Base-by-base conservation (phyloP, 2,888 invertebrate species). In the Crossocerus cetratus region DNA sequence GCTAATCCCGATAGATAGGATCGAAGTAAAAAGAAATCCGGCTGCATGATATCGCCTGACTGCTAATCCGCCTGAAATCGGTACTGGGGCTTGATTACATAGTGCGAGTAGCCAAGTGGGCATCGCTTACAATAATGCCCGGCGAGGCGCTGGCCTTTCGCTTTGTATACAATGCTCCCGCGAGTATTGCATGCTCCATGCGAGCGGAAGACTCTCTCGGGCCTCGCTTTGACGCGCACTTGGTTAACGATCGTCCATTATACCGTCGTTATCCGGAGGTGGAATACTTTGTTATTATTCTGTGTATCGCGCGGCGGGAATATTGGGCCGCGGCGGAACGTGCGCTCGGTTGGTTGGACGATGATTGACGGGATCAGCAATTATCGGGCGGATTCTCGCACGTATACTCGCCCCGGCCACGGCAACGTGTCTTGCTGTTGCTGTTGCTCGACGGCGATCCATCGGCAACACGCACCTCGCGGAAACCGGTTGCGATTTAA, bases 401-500 rank as follows among this genome's bases (percentile, higher is more conserved):
- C 79, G 79, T 79, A 79, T 70, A 77, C 72, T 65, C 71, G 74
- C 64, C 67, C 65, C 72, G 70, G 67, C 32, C 32, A 68, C 65
- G 54, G 55, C 42, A 23, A 14, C 60, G 53, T n/a, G n/a, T 58
- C 66, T 56, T 58, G 22, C 61, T 65, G 23, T 54, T 61, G 74
- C 68, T 72, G 57, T 65, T 65, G 60, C 69, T 72, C 3, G 13
- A 13, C 13, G 0, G 45, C 49, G 49, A 11, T 49, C 14, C 49
- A 72, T 76, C 64, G 8, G 32, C 32, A 32, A 5, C 81, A 84
- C 78, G 77, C 83, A 80, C 77, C 75, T 68, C 74, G 80, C 80
- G 81, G 83, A 82, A 86, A 86, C 86, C 86, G 85, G 86, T 85
- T 85, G 83, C 66, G 78, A 75, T 79, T 82, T 81, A 82, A 85